phyloP scores from a whole-genome alignment of 2,888 invertebrate genomes.

The Caradrina kadenii region DNA sequence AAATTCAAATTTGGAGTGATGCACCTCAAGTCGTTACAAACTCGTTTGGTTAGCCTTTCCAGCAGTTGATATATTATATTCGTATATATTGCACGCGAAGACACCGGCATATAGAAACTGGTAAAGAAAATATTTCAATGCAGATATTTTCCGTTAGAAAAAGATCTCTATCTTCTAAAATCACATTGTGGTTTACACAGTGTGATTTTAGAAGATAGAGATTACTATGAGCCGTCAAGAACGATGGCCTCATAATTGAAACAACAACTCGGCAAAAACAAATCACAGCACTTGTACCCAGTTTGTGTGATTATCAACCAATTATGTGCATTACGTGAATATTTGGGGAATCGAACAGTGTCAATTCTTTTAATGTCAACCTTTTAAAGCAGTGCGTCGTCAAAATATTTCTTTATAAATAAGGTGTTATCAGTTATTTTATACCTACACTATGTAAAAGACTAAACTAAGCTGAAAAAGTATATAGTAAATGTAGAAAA shows the following conservation, averaged over 20 bases:
- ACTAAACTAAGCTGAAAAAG: constrained; percentile 11
- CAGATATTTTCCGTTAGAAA: constrained; percentile 39
- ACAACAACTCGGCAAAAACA: neutral
- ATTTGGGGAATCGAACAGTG: neutral
- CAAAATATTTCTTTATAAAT: neutral
- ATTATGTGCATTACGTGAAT: neutral
- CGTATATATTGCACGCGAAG: constrained; percentile 43
- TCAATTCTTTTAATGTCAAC: neutral
- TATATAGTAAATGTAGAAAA: constrained; percentile 42
- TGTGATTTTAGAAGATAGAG: neutral
- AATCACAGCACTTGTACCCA: neutral
- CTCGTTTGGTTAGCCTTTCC: constrained; percentile 75
- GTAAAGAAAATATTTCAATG: constrained; percentile 42
- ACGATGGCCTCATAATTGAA: neutral
- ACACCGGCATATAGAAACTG: constrained; percentile 21
- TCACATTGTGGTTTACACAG: neutral
- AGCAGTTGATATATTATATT: constrained; percentile 64
- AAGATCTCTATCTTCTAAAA: neutral
- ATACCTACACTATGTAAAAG: neutral
- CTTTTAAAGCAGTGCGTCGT: neutral
- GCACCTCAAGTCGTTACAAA: constrained; percentile 80
- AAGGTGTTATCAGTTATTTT: neutral
- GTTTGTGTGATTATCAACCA: neutral
- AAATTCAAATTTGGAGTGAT: constrained; percentile 77
- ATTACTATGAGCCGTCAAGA: neutral